Percentiles rank a stretch among this genome's conserved stretches.
Conservation (phyloP, 2,113 vertebrate species). For the Galeopterus variegatus region DNA sequence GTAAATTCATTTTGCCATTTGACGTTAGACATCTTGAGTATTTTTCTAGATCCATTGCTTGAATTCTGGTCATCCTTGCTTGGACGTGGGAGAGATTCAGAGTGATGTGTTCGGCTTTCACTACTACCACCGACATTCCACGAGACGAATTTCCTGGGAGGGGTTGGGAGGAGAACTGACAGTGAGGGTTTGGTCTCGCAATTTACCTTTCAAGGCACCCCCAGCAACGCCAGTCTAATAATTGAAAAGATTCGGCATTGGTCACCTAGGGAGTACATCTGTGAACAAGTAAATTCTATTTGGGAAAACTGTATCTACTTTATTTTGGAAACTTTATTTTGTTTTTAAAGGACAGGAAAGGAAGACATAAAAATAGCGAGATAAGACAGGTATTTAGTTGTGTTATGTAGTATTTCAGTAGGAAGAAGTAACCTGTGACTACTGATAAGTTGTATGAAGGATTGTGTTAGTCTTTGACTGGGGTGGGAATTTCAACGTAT, state of each 20-base stretch:
- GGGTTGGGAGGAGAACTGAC: background rate
- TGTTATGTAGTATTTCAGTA: background rate
- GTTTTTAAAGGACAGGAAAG: background rate
- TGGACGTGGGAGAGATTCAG: background rate
- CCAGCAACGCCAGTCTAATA: background rate
- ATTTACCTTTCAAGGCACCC: background rate
- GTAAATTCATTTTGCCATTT: background rate
- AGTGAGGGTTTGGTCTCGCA: background rate
- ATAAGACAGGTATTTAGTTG: background rate
- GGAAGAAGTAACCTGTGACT: background rate
- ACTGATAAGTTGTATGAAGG: background rate
- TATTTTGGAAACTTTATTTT: constrained; percentile 15
- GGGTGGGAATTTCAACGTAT: background rate
- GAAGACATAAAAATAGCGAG: background rate
- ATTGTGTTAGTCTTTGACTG: background rate
- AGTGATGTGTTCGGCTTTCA: background rate
- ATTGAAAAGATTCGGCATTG: background rate
- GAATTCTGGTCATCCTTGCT: background rate
- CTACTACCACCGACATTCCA: background rate
- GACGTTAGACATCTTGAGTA: background rate
- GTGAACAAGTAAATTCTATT: background rate
- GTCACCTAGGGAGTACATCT: background rate
- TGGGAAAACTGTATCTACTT: background rate
- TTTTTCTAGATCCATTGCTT: background rate
- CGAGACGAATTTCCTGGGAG: background rate